phyloP scores from a whole-genome alignment of 1,140 invertebrate genomes.

The Drosophila bipectinata region DNA sequence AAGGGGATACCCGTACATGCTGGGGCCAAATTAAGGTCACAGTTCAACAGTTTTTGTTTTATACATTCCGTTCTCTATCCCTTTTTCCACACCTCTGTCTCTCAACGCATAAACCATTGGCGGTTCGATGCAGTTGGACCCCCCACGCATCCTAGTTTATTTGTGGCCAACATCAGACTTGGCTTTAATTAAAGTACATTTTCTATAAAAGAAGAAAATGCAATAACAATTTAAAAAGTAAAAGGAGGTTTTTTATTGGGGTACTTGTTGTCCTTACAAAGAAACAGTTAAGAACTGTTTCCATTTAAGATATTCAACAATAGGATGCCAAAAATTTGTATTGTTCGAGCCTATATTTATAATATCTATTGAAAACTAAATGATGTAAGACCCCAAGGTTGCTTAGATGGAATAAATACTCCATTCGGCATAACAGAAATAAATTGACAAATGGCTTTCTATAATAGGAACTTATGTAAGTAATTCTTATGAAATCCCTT shows the following conservation, averaged over 20 bases:
- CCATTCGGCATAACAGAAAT: too few species aligned
- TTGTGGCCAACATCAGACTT: slow-evolving; percentile 28
- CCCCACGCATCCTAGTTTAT: slow-evolving; percentile 25
- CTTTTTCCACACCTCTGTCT: neutral
- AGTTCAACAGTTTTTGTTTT: neutral
- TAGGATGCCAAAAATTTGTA: too few species aligned
- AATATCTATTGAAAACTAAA: too few species aligned
- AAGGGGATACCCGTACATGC: neutral
- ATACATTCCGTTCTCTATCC: neutral
- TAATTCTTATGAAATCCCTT: too few species aligned
- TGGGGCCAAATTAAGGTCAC: neutral
- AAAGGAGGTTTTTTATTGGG: neutral
- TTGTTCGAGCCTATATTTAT: too few species aligned
- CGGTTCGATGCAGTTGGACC: slow-evolving; percentile 26
- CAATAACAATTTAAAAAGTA: neutral
- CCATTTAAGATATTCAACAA: too few species aligned
- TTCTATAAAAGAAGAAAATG: neutral
- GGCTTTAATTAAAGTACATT: slow-evolving; percentile 24
- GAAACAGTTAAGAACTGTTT: neutral
- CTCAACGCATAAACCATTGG: slow-evolving; percentile 5
- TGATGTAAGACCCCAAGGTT: too few species aligned
- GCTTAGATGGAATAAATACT: too few species aligned
- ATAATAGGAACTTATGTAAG: too few species aligned
- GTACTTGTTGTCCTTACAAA: too few species aligned
- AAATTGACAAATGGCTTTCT: too few species aligned